Evolutionary conservation across 2,797 vertebrate species (phyloP).

Genomic region (Aythya fuligula): DNA sequence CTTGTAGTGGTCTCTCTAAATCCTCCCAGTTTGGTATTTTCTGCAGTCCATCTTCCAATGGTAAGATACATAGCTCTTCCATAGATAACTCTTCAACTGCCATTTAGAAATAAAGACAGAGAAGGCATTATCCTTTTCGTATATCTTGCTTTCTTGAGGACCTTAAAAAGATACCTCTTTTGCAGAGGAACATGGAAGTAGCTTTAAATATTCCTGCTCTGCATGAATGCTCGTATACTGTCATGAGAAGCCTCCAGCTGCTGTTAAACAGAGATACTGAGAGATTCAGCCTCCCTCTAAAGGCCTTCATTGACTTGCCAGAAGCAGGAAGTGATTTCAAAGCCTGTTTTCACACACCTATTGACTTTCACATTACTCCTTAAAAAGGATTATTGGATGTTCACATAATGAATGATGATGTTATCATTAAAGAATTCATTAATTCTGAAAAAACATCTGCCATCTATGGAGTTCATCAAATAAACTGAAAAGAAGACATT

Average conservation of each 20-base stretch:
- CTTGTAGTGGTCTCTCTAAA: neutral
- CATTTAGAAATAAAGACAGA: neutral
- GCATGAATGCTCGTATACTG: neutral
- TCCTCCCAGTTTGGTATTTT: neutral
- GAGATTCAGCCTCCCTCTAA: neutral
- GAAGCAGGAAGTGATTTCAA: conserved; percentile 26
- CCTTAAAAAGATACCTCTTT: neutral
- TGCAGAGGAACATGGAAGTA: neutral
- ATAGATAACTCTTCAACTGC: neutral
- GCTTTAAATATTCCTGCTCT: neutral
- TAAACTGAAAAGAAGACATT: neutral
- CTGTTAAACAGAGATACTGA: neutral
- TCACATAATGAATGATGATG: conserved; percentile 30
- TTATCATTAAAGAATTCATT: conserved; percentile 16
- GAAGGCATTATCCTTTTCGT: neutral
- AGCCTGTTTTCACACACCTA: neutral
- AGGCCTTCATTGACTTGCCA: neutral
- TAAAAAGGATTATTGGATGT: conserved; percentile 35
- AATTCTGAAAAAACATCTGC: conserved; percentile 15
- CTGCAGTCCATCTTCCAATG: neutral
- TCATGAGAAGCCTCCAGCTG: neutral
- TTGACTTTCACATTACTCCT: conserved; percentile 30
- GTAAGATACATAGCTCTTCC: neutral
- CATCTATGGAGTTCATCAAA: neutral
- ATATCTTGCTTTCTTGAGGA: neutral